A percentile compares a stretch with the other conserved stretches of the same genome.
Evolutionary conservation across 2,797 vertebrate species (phyloP).

Genomic region (Rhinichthys osculus): DNA sequence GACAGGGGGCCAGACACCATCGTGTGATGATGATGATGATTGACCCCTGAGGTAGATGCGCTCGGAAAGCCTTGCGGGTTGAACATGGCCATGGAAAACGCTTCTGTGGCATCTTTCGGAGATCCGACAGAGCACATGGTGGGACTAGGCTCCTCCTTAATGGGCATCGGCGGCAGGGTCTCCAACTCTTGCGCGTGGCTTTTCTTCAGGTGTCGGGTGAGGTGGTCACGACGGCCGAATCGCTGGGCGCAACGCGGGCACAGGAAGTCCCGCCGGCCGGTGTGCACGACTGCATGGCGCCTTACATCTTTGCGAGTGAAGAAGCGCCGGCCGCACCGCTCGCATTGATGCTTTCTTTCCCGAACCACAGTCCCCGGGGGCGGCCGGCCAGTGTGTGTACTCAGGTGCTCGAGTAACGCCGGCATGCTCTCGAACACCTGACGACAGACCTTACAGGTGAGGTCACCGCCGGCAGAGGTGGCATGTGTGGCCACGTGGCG

Average conservation of each 20-base stretch:
- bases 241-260: conserved; percentile 95
- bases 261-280: conserved; percentile 93
- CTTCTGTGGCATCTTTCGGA: conserved; percentile 80
- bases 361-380: conserved; percentile 80
- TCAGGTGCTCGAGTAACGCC: conserved; percentile 90
- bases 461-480: conserved; percentile 77
- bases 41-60: conserved; percentile 83
- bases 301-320: conserved; percentile 97
- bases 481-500: conserved; percentile 91
- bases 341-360: conserved; percentile 94
- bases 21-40: conserved; percentile 73
- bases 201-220: conserved; percentile 96
- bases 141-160: conserved; percentile 89
- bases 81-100: conserved; percentile 90
- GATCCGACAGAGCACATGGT: conserved; percentile 77
- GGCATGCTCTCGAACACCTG: conserved; percentile 86
- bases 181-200: conserved; percentile 94
- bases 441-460: conserved; percentile 87
- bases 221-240: conserved; percentile 93
- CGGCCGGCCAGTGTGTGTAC: conserved; percentile 86
- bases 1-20: conserved; percentile 86
- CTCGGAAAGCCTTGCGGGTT: conserved; percentile 83
- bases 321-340: conserved; percentile 93
- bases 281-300: conserved; percentile 94
- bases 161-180: conserved; percentile 69